Base-by-base conservation (phyloP, 2,888 invertebrate species). In the Drosophila vallismaia region DNA sequence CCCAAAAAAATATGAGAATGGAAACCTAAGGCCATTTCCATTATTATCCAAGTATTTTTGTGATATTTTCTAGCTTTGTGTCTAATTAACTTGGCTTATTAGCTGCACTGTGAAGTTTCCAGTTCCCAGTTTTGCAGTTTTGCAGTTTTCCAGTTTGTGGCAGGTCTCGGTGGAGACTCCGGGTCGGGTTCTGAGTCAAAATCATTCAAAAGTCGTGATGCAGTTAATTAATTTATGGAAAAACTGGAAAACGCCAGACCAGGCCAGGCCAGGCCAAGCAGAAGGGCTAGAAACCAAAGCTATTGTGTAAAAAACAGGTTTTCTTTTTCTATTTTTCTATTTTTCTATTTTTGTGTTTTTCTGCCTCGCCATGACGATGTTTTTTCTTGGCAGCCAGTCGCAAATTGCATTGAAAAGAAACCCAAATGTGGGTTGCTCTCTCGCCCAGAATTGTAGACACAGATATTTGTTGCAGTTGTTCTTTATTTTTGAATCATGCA, bases 401-500 rank as follows among this genome's bases (percentile, higher is more conserved):
- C 66, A 82, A 82, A 81, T 81, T 85, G 83, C 83, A 82, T 75
- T 70, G 85, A 77, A 78, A 85, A 55, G 59, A 60, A 70, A 55
- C 38, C 26, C 44, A 75, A 85, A 77, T 64, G 67, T 82, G 83
- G 86, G 82, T 79, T 81, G 85, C 86, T 74, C 82, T 84, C 82
- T 73, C 79, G 74, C 71, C 79, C 60, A 85, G 76, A 85, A 81
- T 73, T 69, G 77, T 31, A 69, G 69, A 69, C 68, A 67, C 45
- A 69, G 52, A 60, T 50, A 69, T 74, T 58, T 60, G 50, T 33
- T 46, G 59, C 48, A 46, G 38, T 40, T 49, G 60, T 50, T 52
- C 48, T 71, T 74, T 74, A 75, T 76, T 71, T 74, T 83, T 83
- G 78, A 82, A 86, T 85, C 82, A 82, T 82, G 86, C 86, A 83